Percentiles rank a stretch among this genome's conserved stretches.
Conservation (phyloP, 2,113 vertebrate species). For the Taxidea taxus region DNA sequence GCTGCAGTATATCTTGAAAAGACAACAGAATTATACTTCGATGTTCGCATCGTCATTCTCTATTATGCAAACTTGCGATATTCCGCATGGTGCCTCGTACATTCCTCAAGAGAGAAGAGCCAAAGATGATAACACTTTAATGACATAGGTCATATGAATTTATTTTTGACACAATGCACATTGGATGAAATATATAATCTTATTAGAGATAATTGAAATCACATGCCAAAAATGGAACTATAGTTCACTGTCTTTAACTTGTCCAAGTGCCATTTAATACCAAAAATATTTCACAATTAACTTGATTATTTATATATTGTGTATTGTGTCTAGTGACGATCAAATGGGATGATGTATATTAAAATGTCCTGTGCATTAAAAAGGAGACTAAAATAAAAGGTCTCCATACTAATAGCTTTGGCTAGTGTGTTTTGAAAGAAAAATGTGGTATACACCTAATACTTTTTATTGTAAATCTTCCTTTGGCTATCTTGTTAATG, state of each 20-base stretch:
- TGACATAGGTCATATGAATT: slow-evolving; percentile 24
- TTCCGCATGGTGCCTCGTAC: background rate
- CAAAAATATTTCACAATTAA: slow-evolving; percentile 24
- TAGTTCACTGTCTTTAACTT: slow-evolving; percentile 50
- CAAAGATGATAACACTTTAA: slow-evolving; percentile 38
- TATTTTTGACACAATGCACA: slow-evolving; percentile 9
- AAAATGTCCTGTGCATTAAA: slow-evolving; percentile 21
- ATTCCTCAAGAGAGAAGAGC: background rate
- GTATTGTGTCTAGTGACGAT: background rate
- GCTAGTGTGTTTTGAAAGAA: background rate
- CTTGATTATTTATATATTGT: background rate
- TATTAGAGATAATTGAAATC: slow-evolving; percentile 50
- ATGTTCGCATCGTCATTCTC: background rate
- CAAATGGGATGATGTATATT: background rate
- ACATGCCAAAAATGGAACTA: slow-evolving; percentile 46
- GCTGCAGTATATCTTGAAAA: background rate
- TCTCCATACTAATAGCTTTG: background rate
- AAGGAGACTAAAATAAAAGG: background rate
- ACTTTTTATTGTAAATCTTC: background rate
- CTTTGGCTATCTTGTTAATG: background rate
- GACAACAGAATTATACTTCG: slow-evolving; percentile 33
- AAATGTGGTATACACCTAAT: background rate
- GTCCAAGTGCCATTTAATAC: background rate
- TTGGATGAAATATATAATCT: slow-evolving; percentile 35
- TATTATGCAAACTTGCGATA: slow-evolving; percentile 15